Conservation (phyloP, 2,113 vertebrate species). For the Stegastes partitus region DNA sequence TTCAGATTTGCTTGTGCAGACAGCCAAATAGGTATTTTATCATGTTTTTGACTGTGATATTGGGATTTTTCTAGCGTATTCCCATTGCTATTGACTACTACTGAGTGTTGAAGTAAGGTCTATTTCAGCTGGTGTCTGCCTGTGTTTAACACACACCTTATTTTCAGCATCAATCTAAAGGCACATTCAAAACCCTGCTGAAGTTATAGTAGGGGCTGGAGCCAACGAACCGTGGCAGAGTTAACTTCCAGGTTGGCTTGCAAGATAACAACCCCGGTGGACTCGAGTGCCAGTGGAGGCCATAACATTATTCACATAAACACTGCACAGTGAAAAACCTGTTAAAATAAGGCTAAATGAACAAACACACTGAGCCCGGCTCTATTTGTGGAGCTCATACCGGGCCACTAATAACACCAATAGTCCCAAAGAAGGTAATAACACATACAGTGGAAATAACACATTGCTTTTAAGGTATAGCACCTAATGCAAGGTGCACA, state of each 20-base stretch:
- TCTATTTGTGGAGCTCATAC: conserved; percentile 20
- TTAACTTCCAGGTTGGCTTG: conserved; percentile 67
- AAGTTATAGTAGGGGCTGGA: conserved; percentile 27
- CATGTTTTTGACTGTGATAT: no score
- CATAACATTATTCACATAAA: conserved; percentile 61
- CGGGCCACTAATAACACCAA: conserved; percentile 14
- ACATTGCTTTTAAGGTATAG: neutral
- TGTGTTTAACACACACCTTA: conserved; percentile 43
- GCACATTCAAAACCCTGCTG: conserved; percentile 37
- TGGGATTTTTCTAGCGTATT: no score
- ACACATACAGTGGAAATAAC: conserved; percentile 10
- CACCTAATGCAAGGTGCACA: neutral
- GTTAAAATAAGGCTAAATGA: conserved; percentile 32
- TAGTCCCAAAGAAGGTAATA: neutral
- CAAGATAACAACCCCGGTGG: conserved; percentile 38
- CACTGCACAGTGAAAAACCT: conserved; percentile 36
- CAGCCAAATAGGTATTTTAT: no score
- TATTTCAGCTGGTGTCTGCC: neutral
- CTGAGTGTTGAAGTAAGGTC: conserved; percentile 11
- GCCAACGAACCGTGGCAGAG: conserved; percentile 60
- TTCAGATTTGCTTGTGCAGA: no score
- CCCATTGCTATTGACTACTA: neutral
- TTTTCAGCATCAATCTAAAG: conserved; percentile 43
- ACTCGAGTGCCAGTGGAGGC: conserved; percentile 34
- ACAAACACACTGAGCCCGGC: conserved; percentile 13